Evolutionary conservation across 2,888 invertebrate genomes (phyloP), one percentile per base, ranked within the genome.

Genomic region (Buathra laborator): DNA sequence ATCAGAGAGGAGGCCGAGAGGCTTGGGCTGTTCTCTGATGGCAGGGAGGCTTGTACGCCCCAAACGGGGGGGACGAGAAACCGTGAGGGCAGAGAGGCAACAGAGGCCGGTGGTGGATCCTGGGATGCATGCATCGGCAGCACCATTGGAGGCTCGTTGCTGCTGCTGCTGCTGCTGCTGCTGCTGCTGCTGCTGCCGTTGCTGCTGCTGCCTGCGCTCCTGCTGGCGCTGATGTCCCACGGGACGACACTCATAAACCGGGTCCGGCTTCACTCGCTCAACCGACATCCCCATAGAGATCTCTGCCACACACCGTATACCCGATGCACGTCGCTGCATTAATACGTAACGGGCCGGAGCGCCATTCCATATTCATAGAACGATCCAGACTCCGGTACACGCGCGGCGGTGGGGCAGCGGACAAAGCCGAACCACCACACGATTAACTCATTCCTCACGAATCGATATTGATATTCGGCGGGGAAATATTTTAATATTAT

Each of bases 1-100:
- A 93, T 93, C 92, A 89, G 91, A 93, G 91, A 87, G 89, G 88
- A 83, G 87, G 89, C 87, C 62, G 90, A 89, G 88, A 37, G 37
- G 37, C 88, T 86, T 81, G 88, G 86, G 83, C 86, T 70, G 83
- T 56, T 86, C 86, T 81, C 83, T 29, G 62, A 62, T 62, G 62
- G 62, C 62, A 62, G 32, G 14, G 76, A 43, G 56, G 51, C 76
- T 51, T 51, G 75, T 74, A 74, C 62, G 62, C 62, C 62, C 14
- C 48, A 12, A 51, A 16, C 48, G 62, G 29, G 32, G 19, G 37
- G 51, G 24, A 66, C 66, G 51, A 37, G 32, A 19, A 66, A 19
- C 77, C 37, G 72, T 24, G 72, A 64, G 68, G 70, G 78, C 32
- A 29, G 68, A 64, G 66, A 46, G 46, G 44, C 43, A 53, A 37